Conservation (phyloP, 2,113 vertebrate genomes). For the Elanoides forficatus region DNA sequence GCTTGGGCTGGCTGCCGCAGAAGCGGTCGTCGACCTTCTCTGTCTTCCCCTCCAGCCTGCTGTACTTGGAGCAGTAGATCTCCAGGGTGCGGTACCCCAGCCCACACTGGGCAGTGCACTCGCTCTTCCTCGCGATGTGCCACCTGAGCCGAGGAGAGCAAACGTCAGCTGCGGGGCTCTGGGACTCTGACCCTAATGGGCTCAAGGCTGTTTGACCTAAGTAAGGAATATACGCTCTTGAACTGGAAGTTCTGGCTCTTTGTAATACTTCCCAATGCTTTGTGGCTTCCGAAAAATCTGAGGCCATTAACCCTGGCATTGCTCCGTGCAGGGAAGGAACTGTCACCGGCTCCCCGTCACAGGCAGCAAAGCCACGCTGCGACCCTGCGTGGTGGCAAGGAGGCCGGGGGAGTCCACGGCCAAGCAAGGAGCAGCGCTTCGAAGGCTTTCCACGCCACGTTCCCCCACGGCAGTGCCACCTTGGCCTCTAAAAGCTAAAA, state of each 20-base stretch:
- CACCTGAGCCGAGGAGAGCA: conserved; percentile 71
- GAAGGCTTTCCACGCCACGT: background rate
- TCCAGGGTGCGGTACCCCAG: conserved; percentile 87
- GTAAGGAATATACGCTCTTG: background rate
- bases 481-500: background rate
- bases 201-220: background rate
- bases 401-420: rapidly evolving
- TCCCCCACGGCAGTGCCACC: background rate
- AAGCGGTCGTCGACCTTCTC: conserved; percentile 90
- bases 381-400: background rate
- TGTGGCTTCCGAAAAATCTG: background rate
- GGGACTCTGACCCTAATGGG: background rate
- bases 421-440: background rate
- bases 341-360: background rate
- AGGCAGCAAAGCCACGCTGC: background rate
- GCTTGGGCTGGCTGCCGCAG: conserved; percentile 84
- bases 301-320: background rate
- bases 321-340: background rate
- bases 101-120: conserved; percentile 91
- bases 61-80: conserved; percentile 89
- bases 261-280: background rate
- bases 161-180: background rate
- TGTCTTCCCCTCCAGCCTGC: conserved; percentile 79
- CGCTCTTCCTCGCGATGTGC: conserved; percentile 87
- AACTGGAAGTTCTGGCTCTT: background rate